Evolutionary conservation across 2,888 invertebrate species (phyloP).

Genomic region (Calliphora vomitoria): DNA sequence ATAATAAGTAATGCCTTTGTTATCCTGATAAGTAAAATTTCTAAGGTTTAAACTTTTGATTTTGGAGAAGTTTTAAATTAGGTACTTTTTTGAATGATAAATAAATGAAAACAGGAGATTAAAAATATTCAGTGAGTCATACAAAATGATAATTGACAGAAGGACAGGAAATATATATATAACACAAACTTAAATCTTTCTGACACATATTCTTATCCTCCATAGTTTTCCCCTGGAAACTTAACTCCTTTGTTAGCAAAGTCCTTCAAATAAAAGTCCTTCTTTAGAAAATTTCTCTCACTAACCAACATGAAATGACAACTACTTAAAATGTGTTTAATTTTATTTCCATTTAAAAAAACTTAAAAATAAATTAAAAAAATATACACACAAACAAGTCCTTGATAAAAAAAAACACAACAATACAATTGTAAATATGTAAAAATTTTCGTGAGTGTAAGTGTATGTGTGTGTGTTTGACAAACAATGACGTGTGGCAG

Average conservation of each 20-base stretch:
- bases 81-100: no score
- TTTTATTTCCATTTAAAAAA: not conserved
- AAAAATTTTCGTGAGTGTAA: not conserved
- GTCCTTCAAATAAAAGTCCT: constrained; percentile 24
- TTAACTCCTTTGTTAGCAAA: not conserved
- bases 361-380: constrained; percentile 46
- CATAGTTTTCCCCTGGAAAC: not conserved
- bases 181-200: no score
- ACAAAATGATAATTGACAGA: not conserved
- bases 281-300: not conserved
- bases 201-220: not conserved
- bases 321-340: not conserved
- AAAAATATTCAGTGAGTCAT: not conserved
- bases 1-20: constrained; percentile 1
- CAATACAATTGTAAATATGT: constrained; percentile 36
- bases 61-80: not conserved
- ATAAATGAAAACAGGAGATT: no score
- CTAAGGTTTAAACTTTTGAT: constrained; percentile 9
- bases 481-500: constrained; percentile 44
- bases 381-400: constrained; percentile 16
- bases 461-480: constrained; percentile 5
- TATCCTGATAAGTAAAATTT: not conserved
- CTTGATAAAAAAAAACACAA: constrained; percentile 44
- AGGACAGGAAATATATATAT: no score
- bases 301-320: constrained; percentile 6